A percentile compares a stretch with the other conserved stretches of the same genome.
These are phyloP conservation scores for Epinotia ramella DNA, from an alignment of 2,888 invertebrate genomes.

Conservation along the genomic window DNA sequence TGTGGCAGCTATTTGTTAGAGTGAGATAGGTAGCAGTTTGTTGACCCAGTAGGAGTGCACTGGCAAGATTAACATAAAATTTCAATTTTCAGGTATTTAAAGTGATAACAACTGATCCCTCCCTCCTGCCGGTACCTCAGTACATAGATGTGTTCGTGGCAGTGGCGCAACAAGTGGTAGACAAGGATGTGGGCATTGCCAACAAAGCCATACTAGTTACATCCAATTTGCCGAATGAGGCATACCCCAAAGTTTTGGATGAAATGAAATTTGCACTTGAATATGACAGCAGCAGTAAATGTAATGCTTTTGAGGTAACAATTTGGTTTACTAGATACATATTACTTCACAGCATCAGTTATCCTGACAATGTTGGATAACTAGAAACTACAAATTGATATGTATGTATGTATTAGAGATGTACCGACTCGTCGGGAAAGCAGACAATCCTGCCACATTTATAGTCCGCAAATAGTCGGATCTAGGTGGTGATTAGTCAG, in stretches of 20 bases:
- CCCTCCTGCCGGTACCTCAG: constrained; percentile 71
- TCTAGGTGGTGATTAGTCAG: too few relatives aligned
- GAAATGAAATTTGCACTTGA: constrained; percentile 85
- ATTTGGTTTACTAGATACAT: constrained; percentile 1
- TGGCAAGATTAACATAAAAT: not conserved
- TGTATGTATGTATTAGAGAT: too few relatives aligned
- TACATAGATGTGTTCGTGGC: constrained; percentile 83
- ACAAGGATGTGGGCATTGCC: constrained; percentile 86
- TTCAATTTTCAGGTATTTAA: constrained; percentile 66
- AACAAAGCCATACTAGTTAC: constrained; percentile 85
- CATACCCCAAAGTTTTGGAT: constrained; percentile 83
- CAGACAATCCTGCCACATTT: too few relatives aligned
- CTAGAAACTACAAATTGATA: too few relatives aligned
- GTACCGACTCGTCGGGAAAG: too few relatives aligned
- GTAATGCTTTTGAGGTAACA: constrained; percentile 89
- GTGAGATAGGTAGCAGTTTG: too few relatives aligned
- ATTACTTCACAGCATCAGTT: not conserved
- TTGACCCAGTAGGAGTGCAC: not conserved
- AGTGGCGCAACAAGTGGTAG: constrained; percentile 85
- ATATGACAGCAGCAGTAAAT: constrained; percentile 85
- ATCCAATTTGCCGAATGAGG: constrained; percentile 77
- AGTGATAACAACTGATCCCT: constrained; percentile 60
- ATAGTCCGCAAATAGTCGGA: too few relatives aligned
- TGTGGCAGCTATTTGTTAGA: too few relatives aligned
- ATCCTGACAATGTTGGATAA: too few relatives aligned